Evolutionary conservation across 2,797 vertebrate genomes (phyloP), one percentile per base, ranked within the genome.

Genomic region (Enteromius unitaeniatus): DNA sequence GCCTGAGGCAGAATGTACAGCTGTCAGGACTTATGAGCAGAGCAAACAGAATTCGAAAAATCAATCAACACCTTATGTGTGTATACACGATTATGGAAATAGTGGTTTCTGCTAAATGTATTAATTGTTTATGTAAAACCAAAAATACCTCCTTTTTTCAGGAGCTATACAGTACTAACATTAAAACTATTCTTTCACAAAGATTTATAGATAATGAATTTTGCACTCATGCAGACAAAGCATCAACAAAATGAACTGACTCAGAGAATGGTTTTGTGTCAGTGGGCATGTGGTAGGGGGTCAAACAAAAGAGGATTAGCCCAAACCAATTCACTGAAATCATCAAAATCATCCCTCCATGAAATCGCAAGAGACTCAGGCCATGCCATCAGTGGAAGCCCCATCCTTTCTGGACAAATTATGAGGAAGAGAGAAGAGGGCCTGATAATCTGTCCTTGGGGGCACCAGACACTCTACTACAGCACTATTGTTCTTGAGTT

Each of bases 221-320:
- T 19, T 74, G 69, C 19, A 51, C n/a, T 65, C 49, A 70, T 42
- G 76, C 68, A 73, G 47, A 68, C 23, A 81, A 49, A 84, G 45
- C 40, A 65, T 86, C 45, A 73, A 28, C 40, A 70, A 78, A 79
- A 74, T 49, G 17, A 73, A 84, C n/a, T 15, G 49, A 81, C 31
- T 72, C 53, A 55, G 55, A 49, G 73, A 15, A 75, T 42, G 11
- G 37, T 83, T 83, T 69, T 89, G 80, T 89, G 82, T 85, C 88
- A 84, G 85, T 88, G 88, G 87, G 87, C 26, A 88, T 87, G 82
- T 84, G 69, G 31, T 55, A 74, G 80, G 70, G 69, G 79, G 86
- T 85, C 19, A 79, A 62, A 82, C 55, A 87, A 84, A 89, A 85
- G 84, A 89, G 73, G 83, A 87, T 89, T 87, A 89, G 53, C 49